A percentile compares a stretch with the other conserved stretches of the same genome.
Evolutionary conservation across 2,888 invertebrate genomes (phyloP).

Genomic region (Dynastes hyllus): DNA sequence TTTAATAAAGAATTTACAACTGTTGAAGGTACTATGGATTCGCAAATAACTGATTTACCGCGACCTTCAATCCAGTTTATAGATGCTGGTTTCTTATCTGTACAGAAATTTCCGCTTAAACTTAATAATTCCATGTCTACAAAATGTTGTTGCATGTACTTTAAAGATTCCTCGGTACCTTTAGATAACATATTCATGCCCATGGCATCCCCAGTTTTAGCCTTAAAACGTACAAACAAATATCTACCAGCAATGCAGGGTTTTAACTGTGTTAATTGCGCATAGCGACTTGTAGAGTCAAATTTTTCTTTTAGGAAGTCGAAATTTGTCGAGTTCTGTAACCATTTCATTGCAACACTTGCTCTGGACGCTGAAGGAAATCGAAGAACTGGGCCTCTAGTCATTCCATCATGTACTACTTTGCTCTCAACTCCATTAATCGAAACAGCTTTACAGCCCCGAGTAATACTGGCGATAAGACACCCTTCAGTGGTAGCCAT

Average conservation of each 20-base stretch:
- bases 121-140: conserved; percentile 95
- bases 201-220: conserved; percentile 99
- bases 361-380: conserved; percentile 86
- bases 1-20: conserved; percentile 87
- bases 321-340: conserved; percentile 86
- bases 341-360: conserved; percentile 88
- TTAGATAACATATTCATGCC: conserved; percentile 99
- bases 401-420: conserved; percentile 96
- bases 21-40: conserved; percentile 86
- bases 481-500: conserved; percentile 99
- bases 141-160: conserved; percentile 82
- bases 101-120: conserved; percentile 97
- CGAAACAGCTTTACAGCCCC: conserved; percentile 93
- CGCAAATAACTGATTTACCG: conserved; percentile 97
- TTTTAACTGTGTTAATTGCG: conserved; percentile 86
- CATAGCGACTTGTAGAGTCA: conserved; percentile 94
- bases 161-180: conserved; percentile 92
- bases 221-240: conserved; percentile 93
- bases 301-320: conserved; percentile 87
- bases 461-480: conserved; percentile 96
- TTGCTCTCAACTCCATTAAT: conserved; percentile 87
- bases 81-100: conserved; percentile 98
- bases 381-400: conserved; percentile 94
- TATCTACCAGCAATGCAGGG: conserved; percentile 91
- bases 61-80: conserved; percentile 99